A percentile compares a stretch with the other conserved stretches of the same genome.
phyloP scores from a whole-genome alignment of 2,888 invertebrate genomes.

The Papilio gigon region DNA sequence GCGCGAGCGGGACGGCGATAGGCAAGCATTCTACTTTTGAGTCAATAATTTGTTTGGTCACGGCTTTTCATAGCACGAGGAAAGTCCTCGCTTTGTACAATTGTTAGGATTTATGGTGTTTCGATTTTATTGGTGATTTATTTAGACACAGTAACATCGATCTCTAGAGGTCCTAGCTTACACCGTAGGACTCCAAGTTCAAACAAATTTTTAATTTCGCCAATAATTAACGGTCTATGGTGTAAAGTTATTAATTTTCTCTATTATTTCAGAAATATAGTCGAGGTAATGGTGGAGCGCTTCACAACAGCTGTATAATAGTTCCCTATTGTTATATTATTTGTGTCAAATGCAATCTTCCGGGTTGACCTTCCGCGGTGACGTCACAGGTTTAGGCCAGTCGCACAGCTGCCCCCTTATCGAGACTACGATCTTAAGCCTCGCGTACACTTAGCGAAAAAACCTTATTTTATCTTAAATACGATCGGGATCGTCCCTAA shows the following conservation, averaged over 20 bases:
- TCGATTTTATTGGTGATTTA: constrained; percentile 33
- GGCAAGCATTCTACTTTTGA: constrained; percentile 56
- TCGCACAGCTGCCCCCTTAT: constrained; percentile 75
- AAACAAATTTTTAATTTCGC: not conserved
- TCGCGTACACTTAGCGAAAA: constrained; percentile 76
- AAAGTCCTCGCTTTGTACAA: constrained; percentile 40
- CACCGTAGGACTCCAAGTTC: not conserved
- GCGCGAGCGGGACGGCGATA: constrained; percentile 43
- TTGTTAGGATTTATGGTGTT: constrained; percentile 37
- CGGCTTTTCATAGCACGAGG: constrained; percentile 50
- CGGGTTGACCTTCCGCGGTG: constrained; percentile 48
- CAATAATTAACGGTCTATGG: not conserved
- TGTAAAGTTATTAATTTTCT: no score
- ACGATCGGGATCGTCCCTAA: constrained; percentile 79
- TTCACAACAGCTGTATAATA: not conserved
- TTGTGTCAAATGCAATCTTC: constrained; percentile 37
- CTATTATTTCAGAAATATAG: no score
- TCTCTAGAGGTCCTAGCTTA: not conserved
- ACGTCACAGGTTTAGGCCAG: constrained; percentile 61
- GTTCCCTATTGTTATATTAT: not conserved
- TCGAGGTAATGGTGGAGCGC: not conserved
- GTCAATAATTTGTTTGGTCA: constrained; percentile 63
- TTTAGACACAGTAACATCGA: constrained; percentile 22
- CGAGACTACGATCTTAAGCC: constrained; percentile 73
- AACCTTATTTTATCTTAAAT: constrained; percentile 79